Evolutionary conservation across 1,140 invertebrate genomes (phyloP).

Genomic region (Conus betulinus): DNA sequence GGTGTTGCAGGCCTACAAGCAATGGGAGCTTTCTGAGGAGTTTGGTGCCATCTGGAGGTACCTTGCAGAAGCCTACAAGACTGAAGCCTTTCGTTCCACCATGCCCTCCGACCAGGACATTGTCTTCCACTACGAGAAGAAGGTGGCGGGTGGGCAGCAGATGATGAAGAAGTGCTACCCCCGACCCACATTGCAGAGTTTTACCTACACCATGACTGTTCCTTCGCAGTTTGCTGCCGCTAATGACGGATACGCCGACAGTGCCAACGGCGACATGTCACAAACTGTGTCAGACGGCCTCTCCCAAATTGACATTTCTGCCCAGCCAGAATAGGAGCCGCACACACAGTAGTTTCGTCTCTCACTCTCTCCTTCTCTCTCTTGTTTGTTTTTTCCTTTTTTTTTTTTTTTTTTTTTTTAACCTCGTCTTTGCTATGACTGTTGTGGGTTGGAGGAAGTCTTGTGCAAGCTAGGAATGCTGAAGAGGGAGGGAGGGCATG

Average conservation of each 20-base stretch:
- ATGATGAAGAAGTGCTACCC: constrained; percentile 32
- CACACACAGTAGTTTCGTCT: too few relatives aligned
- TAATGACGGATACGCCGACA: constrained; percentile 15
- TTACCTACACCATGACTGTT: constrained; percentile 49
- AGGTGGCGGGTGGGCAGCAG: constrained; percentile 43
- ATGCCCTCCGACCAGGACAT: constrained; percentile 98
- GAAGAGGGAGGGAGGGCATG: too few relatives aligned
- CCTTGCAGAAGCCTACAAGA: constrained; percentile 96
- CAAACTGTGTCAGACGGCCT: neutral
- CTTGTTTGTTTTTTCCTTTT: too few relatives aligned
- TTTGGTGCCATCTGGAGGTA: constrained; percentile 91
- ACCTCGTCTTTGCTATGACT: neutral
- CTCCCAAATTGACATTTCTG: neutral
- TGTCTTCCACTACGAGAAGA: constrained; percentile 94
- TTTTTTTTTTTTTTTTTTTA: neutral
- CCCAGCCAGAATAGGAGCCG: constrained; percentile 5
- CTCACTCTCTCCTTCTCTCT: too few relatives aligned
- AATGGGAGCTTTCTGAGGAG: constrained; percentile 84
- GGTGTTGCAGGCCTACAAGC: constrained; percentile 1
- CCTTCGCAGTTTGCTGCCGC: constrained; percentile 35
- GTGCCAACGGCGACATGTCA: constrained; percentile 6
- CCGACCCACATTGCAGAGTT: constrained; percentile 51
- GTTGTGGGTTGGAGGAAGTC: too few relatives aligned
- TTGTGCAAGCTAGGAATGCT: too few relatives aligned
- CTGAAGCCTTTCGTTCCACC: constrained; percentile 96